Percentiles rank a stretch among this genome's conserved stretches.
Evolutionary conservation across 2,113 vertebrate species (phyloP).

Genomic region (Pseudopipra pipra): DNA sequence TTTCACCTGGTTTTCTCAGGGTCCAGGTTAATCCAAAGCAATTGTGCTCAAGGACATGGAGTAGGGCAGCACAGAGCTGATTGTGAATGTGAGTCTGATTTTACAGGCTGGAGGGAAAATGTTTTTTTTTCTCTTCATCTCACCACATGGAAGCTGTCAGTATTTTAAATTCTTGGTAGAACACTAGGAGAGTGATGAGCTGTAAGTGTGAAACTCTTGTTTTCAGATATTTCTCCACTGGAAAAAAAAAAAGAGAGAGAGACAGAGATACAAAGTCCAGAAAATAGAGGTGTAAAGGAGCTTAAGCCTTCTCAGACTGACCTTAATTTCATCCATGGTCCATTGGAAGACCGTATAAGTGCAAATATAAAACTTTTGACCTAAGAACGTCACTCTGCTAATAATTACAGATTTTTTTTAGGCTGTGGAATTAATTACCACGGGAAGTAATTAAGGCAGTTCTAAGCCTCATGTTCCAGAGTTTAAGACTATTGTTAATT

Average conservation of each 20-base stretch:
- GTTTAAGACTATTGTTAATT: not conserved
- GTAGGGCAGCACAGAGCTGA: not conserved
- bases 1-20: not conserved
- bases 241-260: not conserved
- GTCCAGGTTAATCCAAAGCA: not conserved
- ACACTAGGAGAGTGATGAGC: not conserved
- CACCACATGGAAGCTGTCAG: not conserved
- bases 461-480: not conserved
- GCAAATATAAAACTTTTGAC: not conserved
- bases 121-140: not conserved
- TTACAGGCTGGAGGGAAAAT: not conserved
- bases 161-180: not conserved
- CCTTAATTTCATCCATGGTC: not conserved
- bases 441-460: not conserved
- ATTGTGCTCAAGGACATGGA: not conserved
- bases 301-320: not conserved
- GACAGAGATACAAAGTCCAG: not conserved
- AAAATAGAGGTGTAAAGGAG: not conserved
- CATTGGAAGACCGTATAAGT: not conserved
- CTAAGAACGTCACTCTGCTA: not conserved
- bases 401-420: not conserved
- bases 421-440: not conserved
- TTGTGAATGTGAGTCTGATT: not conserved
- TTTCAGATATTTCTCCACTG: not conserved
- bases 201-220: conserved; percentile 11